These are phyloP conservation scores for Erpornis zantholeuca DNA, from an alignment of 2,113 vertebrate species.

Conservation along the genomic window DNA sequence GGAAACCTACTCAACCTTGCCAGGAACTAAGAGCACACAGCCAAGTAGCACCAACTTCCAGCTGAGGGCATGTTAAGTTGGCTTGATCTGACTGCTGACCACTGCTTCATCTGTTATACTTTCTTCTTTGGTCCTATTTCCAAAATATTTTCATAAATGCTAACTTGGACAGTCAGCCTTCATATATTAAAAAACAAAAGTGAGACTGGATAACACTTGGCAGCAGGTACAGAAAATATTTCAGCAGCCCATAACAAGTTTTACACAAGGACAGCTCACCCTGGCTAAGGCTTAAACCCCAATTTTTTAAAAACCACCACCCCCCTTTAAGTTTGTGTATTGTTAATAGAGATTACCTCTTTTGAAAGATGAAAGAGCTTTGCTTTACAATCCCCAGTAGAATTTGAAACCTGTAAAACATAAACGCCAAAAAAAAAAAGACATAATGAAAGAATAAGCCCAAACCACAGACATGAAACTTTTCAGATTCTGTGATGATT, in stretches of 20 bases:
- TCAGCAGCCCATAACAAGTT: constrained; percentile 15
- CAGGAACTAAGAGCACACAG: background rate
- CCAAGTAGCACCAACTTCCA: background rate
- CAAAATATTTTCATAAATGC: constrained; percentile 1
- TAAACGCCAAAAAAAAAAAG: background rate
- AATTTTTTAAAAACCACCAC: background rate
- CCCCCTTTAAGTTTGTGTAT: background rate
- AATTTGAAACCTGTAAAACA: constrained; percentile 84
- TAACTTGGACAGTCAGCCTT: background rate
- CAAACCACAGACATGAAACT: background rate
- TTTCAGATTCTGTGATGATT: constrained; percentile 1
- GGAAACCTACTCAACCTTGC: background rate
- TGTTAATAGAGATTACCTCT: constrained; percentile 78
- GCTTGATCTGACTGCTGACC: background rate
- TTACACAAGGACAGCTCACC: background rate
- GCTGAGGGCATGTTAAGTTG: background rate
- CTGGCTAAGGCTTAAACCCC: constrained; percentile 1
- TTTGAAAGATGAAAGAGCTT: constrained; percentile 89
- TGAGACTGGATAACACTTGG: constrained; percentile 1
- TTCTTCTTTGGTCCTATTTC: background rate
- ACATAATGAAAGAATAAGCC: background rate
- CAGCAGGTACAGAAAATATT: constrained; percentile 39
- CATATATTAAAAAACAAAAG: background rate
- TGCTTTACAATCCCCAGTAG: constrained; percentile 82
- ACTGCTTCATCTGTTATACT: background rate